Percentiles rank a stretch among this genome's conserved stretches.
Evolutionary conservation across 2,888 invertebrate genomes (phyloP).

Genomic region (Geotrupes spiniger): DNA sequence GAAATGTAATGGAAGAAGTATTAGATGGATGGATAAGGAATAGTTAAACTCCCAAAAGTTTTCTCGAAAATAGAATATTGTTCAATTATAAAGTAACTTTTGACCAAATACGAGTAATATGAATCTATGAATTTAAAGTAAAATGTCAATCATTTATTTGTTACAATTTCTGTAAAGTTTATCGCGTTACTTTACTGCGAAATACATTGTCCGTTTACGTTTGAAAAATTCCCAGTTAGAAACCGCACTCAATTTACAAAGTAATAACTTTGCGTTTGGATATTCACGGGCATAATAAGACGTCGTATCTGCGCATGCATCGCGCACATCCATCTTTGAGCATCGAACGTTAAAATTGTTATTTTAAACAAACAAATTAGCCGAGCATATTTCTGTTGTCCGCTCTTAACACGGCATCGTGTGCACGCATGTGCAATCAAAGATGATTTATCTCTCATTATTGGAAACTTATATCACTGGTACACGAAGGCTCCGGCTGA

Average conservation of each 20-base stretch:
- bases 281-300: constrained; percentile 15
- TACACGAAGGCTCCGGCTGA: constrained; percentile 25
- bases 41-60: too few relatives aligned
- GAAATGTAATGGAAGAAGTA: too few relatives aligned
- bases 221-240: not conserved
- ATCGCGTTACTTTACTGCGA: too few relatives aligned
- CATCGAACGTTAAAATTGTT: constrained; percentile 33
- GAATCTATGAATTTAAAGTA: too few relatives aligned
- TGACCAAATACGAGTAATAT: too few relatives aligned
- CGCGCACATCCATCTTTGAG: constrained; percentile 17
- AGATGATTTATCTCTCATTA: constrained; percentile 43
- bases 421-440: constrained; percentile 38
- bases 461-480: constrained; percentile 38
- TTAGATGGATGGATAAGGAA: too few relatives aligned
- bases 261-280: constrained; percentile 9
- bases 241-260: constrained; percentile 11
- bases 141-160: too few relatives aligned
- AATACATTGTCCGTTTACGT: too few relatives aligned
- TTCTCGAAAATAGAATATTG: too few relatives aligned
- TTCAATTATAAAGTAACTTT: too few relatives aligned
- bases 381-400: constrained; percentile 39
- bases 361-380: constrained; percentile 47
- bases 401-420: constrained; percentile 30
- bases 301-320: constrained; percentile 20
- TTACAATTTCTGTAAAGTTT: too few relatives aligned